Conservation (phyloP, 1,140 invertebrate species). For the Pachyrhynchus sulphureomaculatus region DNA sequence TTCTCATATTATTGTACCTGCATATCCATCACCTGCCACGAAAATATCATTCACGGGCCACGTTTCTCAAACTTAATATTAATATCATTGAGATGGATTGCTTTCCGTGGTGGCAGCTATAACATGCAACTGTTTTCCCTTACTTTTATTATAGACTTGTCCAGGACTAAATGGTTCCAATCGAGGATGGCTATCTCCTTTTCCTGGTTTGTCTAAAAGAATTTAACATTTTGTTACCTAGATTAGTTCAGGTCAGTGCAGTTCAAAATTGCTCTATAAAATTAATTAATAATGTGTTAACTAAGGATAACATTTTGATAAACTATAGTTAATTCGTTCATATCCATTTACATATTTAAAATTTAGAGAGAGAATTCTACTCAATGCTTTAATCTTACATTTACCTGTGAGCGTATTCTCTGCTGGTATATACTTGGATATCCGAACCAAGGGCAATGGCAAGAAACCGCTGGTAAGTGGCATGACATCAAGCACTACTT, state of each 20-base stretch:
- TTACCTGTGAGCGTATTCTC: conserved; percentile 54
- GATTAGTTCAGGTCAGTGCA: no score
- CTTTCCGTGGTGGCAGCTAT: conserved; percentile 51
- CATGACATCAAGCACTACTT: conserved; percentile 85
- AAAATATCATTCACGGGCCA: no score
- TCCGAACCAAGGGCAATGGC: conserved; percentile 80
- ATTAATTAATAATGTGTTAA: no score
- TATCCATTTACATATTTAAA: no score
- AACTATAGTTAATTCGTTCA: no score
- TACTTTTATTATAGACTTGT: conserved; percentile 86
- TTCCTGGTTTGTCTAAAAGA: conserved; percentile 48
- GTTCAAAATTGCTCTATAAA: no score
- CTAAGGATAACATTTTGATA: no score
- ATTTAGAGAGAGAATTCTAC: no score
- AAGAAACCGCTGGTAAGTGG: conserved; percentile 85
- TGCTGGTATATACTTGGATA: conserved; percentile 90
- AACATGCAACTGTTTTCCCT: conserved; percentile 85
- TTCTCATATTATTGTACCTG: no score
- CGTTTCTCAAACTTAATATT: no score
- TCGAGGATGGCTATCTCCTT: conserved; percentile 61
- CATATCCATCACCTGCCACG: no score
- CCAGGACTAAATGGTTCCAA: conserved; percentile 82
- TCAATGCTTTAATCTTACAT: background rate
- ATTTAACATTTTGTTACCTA: background rate
- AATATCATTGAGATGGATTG: background rate